phyloP scores from a whole-genome alignment of 2,113 vertebrate species.

The Podocnemis expansa region DNA sequence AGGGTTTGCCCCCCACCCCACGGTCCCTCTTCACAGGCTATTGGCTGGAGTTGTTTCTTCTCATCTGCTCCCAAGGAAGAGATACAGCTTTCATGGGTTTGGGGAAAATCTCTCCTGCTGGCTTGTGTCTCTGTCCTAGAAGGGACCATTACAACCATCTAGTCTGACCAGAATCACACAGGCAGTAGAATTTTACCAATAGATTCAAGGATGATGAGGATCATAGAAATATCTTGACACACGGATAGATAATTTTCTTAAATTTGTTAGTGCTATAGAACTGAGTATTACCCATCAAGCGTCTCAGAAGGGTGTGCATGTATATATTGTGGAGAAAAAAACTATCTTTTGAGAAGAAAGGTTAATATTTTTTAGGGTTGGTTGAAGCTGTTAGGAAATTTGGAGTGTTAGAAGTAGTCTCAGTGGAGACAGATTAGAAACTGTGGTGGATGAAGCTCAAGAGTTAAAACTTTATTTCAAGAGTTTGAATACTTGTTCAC shows the following conservation, averaged over 20 bases:
- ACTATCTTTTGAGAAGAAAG: neutral
- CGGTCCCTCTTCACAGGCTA: no score
- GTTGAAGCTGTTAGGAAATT: neutral
- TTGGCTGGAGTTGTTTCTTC: no score
- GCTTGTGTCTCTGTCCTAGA: no score
- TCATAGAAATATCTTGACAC: neutral
- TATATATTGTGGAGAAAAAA: no score
- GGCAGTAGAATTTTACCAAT: neutral
- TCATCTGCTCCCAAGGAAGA: no score
- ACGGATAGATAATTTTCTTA: neutral
- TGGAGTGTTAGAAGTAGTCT: neutral
- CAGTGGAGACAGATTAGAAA: neutral
- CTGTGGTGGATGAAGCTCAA: neutral
- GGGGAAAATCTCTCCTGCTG: no score
- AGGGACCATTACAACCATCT: neutral
- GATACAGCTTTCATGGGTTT: no score
- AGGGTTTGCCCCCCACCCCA: no score
- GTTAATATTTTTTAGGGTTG: neutral
- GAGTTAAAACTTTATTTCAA: neutral
- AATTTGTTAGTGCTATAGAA: neutral
- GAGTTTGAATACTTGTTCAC: neutral
- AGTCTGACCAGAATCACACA: neutral
- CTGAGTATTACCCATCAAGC: no score
- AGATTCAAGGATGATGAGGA: neutral
- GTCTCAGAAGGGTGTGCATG: no score